Conservation (phyloP, 2,113 vertebrate species). For the Macquaria australasica region DNA sequence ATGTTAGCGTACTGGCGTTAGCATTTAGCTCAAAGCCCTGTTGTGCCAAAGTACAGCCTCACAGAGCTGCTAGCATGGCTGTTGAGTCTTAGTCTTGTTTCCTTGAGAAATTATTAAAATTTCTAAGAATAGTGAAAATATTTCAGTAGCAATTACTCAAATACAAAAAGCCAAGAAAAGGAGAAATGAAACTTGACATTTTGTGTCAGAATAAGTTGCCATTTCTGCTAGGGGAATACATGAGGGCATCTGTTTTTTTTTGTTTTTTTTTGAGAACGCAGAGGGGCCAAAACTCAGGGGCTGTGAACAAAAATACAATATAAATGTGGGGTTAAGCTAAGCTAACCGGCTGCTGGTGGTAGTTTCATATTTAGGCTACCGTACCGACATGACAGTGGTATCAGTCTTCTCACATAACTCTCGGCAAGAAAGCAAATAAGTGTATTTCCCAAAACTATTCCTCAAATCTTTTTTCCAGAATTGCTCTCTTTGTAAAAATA, state of each 20-base stretch:
- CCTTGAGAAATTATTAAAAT: neutral
- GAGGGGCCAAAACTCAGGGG: no score
- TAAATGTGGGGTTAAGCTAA: neutral
- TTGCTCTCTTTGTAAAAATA: neutral
- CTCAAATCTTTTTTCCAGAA: neutral
- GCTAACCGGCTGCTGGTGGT: no score
- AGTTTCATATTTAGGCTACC: no score
- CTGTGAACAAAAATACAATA: neutral
- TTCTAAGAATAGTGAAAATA: neutral
- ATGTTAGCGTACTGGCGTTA: neutral
- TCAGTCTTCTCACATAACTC: neutral
- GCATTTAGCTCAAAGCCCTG: neutral
- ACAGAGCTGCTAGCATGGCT: neutral
- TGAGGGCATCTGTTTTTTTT: no score
- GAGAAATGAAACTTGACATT: neutral
- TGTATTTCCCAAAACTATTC: neutral
- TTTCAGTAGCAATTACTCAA: neutral
- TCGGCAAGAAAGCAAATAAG: neutral
- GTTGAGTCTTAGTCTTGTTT: neutral
- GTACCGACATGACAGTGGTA: no score
- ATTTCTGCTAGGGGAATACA: neutral
- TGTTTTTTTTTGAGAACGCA: neutral
- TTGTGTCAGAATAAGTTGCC: neutral
- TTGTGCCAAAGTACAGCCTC: neutral
- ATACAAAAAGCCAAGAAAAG: neutral